Percentiles rank a stretch among this genome's conserved stretches.
phyloP scores from a whole-genome alignment of 2,113 vertebrate genomes.

The Ellobius talpinus region DNA sequence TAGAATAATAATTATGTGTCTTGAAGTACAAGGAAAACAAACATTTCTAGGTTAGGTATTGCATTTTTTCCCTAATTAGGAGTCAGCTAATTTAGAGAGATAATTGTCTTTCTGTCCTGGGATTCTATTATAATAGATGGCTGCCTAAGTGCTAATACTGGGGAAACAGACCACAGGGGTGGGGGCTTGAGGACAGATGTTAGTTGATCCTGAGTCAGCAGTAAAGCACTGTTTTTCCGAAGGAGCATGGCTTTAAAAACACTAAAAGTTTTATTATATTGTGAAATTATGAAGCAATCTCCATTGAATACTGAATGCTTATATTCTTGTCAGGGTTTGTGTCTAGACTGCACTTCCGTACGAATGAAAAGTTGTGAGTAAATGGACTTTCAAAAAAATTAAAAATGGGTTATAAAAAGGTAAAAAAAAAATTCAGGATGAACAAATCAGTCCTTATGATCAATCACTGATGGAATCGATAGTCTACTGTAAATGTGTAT shows the following conservation, averaged over 20 bases:
- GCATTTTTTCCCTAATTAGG: slow-evolving; percentile 60
- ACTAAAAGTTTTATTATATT: neutral
- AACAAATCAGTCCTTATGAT: neutral
- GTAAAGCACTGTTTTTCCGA: slow-evolving; percentile 4
- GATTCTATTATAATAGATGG: slow-evolving; percentile 71
- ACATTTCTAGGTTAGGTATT: slow-evolving; percentile 57
- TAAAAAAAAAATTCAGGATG: neutral
- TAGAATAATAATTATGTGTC: neutral
- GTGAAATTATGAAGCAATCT: neutral
- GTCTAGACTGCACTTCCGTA: neutral
- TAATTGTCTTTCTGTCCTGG: slow-evolving; percentile 75
- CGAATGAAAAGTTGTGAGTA: neutral
- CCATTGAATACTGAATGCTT: neutral
- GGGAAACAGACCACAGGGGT: slow-evolving; percentile 11
- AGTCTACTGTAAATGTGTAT: neutral
- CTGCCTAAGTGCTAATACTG: slow-evolving; percentile 66
- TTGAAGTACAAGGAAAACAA: slow-evolving; percentile 64
- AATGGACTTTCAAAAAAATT: neutral
- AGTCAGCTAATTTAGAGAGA: slow-evolving; percentile 73
- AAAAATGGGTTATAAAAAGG: neutral
- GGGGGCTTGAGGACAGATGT: neutral
- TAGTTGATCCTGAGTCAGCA: slow-evolving; percentile 51
- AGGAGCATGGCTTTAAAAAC: slow-evolving; percentile 30
- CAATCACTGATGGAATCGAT: neutral
- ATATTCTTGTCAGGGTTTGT: neutral